These are phyloP conservation scores for Vulpes ferrilata DNA, from an alignment of 2,113 vertebrate genomes.

Conservation along the genomic window DNA sequence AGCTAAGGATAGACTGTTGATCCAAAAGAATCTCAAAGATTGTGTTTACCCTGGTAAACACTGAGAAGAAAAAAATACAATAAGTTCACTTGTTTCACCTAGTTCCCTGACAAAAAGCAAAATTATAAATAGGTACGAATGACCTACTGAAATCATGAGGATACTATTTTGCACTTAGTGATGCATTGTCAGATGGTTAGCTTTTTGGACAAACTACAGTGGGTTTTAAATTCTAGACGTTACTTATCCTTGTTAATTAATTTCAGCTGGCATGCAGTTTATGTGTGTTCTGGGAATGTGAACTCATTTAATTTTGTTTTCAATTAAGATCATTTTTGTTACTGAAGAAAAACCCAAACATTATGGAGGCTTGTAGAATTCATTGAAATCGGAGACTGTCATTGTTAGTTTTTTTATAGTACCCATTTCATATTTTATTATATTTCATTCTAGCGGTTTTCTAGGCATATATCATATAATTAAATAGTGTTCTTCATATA, in stretches of 20 bases:
- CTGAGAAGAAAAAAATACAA: not conserved
- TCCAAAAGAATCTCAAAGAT: conserved; percentile 21
- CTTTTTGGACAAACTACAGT: not conserved
- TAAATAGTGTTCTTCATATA: not conserved
- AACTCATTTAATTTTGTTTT: conserved; percentile 38
- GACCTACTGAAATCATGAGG: not conserved
- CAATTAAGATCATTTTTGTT: conserved; percentile 40
- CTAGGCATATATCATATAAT: not conserved
- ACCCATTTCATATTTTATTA: not conserved
- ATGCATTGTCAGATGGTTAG: not conserved
- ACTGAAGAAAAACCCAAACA: not conserved
- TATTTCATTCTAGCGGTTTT: conserved; percentile 20
- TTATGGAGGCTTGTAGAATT: conserved; percentile 14
- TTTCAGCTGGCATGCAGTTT: not conserved
- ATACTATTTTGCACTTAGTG: not conserved
- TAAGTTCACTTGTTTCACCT: not conserved
- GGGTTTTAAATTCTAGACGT: conserved; percentile 37
- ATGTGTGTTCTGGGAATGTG: not conserved
- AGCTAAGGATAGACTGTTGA: conserved; percentile 34
- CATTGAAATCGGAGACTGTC: not conserved
- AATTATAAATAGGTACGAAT: not conserved
- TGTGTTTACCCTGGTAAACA: conserved; percentile 12
- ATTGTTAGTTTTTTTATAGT: conserved; percentile 9
- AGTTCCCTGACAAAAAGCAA: conserved; percentile 9
- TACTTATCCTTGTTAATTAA: conserved; percentile 4